Evolutionary conservation across 2,888 invertebrate species (phyloP).

Genomic region (Drosophila cracens): DNA sequence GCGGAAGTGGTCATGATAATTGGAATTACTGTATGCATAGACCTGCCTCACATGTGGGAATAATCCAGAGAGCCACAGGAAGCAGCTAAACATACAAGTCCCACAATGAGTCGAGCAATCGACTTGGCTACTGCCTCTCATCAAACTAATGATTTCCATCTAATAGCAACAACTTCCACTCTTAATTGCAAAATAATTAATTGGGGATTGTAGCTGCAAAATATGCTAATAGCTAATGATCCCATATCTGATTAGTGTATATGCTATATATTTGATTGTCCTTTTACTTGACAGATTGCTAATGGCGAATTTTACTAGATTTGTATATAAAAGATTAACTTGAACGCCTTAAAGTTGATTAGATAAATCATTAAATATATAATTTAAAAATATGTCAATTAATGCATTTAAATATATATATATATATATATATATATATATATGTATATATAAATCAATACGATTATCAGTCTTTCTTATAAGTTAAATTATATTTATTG

Average conservation of each 20-base stretch:
- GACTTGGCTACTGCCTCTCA: background rate
- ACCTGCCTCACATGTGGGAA: slow-evolving; percentile 15
- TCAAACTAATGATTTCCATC: slow-evolving; percentile 1
- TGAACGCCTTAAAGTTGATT: no score
- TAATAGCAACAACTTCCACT: background rate
- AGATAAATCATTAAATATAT: no score
- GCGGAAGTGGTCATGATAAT: slow-evolving; percentile 73
- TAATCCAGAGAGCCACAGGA: slow-evolving; percentile 38
- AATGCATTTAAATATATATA: no score
- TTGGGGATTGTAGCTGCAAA: background rate
- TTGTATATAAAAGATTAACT: background rate
- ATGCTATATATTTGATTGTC: background rate
- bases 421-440: no score
- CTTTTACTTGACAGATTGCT: background rate
- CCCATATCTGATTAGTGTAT: background rate
- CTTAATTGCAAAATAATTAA: background rate
- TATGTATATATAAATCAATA: no score
- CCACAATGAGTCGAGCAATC: slow-evolving; percentile 8
- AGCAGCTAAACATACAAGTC: slow-evolving; percentile 15
- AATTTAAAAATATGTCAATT: no score
- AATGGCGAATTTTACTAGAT: background rate
- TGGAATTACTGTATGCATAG: slow-evolving; percentile 48
- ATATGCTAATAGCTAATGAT: background rate
- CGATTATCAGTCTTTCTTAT: background rate
- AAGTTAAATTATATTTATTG: background rate